Conservation (phyloP, 2,888 invertebrate genomes). For the Chrysolina haemoptera region DNA sequence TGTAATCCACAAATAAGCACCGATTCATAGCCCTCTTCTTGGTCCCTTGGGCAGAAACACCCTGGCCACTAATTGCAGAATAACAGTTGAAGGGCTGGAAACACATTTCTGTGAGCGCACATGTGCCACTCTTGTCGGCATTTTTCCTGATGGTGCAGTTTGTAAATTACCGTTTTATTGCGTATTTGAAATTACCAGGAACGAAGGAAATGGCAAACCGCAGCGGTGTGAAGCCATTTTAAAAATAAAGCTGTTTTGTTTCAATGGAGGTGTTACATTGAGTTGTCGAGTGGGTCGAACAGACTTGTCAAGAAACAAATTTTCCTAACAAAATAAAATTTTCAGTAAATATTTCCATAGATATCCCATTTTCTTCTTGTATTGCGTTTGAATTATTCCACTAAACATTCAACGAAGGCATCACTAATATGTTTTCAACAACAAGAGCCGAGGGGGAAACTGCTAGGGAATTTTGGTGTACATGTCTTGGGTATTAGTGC, state of each 20-base stretch:
- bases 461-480: too few relatives aligned
- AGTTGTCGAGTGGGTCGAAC: too few relatives aligned
- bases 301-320: too few relatives aligned
- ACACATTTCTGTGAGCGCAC: constrained; percentile 42
- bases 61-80: constrained; percentile 57
- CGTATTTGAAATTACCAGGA: constrained; percentile 36
- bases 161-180: constrained; percentile 47
- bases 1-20: constrained; percentile 56
- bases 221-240: not conserved
- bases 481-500: too few relatives aligned
- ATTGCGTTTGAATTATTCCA: too few relatives aligned
- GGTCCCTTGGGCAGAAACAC: constrained; percentile 41
- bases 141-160: constrained; percentile 44
- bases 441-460: too few relatives aligned
- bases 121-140: constrained; percentile 41
- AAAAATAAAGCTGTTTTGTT: not conserved
- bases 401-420: too few relatives aligned
- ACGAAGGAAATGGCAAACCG: constrained; percentile 5
- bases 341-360: too few relatives aligned
- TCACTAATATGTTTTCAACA: too few relatives aligned
- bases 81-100: constrained; percentile 54
- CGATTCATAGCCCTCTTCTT: constrained; percentile 46
- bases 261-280: not conserved
- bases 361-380: too few relatives aligned
- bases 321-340: too few relatives aligned